Evolutionary conservation across 2,113 vertebrate species (phyloP).

Genomic region (Urocolius indicus): DNA sequence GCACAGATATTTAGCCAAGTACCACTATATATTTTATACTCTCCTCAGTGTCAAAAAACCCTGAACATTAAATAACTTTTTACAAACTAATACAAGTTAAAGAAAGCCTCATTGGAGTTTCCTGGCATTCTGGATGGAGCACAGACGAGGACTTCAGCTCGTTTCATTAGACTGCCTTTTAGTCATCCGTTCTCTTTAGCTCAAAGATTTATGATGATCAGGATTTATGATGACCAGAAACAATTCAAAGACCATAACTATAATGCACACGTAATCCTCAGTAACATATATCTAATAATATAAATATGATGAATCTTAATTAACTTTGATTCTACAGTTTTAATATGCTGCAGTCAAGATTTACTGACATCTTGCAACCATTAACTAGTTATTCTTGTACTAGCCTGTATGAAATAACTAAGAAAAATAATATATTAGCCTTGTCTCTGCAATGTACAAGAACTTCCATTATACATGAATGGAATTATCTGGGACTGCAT

Average conservation of each 20-base stretch:
- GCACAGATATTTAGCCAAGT: not conserved
- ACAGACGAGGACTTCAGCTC: not conserved
- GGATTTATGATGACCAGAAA: not conserved
- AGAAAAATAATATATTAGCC: not conserved
- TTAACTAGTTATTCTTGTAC: not conserved
- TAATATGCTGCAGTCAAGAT: not conserved
- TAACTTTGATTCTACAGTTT: not conserved
- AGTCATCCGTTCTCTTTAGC: not conserved
- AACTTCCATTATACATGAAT: not conserved
- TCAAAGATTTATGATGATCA: not conserved
- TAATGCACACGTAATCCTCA: not conserved
- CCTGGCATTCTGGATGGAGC: not conserved
- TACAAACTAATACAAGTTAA: not conserved
- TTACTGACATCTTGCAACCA: slow-evolving; percentile 34
- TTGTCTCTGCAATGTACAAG: not conserved
- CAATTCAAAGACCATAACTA: not conserved
- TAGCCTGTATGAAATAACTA: not conserved
- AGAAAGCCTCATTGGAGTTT: not conserved
- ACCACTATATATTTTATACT: not conserved
- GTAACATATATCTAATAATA: not conserved
- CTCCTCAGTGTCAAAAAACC: not conserved
- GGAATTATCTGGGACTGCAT: slow-evolving; percentile 14
- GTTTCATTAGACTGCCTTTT: not conserved
- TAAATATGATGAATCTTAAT: not conserved
- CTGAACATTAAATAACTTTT: not conserved